These are phyloP conservation scores for Pseudotriccus pelzelni DNA, from an alignment of 2,797 vertebrate species.

Conservation along the genomic window DNA sequence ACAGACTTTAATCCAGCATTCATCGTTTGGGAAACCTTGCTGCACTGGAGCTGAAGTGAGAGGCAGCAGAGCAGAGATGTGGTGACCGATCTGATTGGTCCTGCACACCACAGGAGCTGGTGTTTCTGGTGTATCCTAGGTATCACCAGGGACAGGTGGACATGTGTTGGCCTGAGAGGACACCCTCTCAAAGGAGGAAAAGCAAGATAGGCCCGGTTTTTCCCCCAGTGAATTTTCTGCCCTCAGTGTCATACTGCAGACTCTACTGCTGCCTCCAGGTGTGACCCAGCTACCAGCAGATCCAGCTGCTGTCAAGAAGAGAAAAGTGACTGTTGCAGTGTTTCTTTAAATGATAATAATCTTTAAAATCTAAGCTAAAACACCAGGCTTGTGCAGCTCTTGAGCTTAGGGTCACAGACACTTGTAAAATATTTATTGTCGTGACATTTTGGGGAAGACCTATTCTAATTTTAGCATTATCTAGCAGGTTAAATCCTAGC, in stretches of 20 bases:
- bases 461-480: not conserved
- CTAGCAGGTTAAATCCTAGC: not conserved
- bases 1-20: not conserved
- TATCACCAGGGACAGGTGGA: not conserved
- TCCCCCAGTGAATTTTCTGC: not conserved
- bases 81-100: not conserved
- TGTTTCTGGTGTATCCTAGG: not conserved
- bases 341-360: not conserved
- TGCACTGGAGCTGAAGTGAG: not conserved
- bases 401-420: not conserved
- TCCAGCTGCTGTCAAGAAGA: not conserved
- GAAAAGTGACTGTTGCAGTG: not conserved
- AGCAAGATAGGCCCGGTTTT: not conserved
- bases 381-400: not conserved
- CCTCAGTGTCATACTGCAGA: not conserved
- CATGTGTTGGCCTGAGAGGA: rapidly evolving
- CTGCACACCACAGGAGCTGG: rapidly evolving
- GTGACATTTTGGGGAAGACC: not conserved
- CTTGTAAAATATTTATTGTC: not conserved
- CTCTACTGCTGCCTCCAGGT: not conserved
- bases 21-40: rapidly evolving
- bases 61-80: not conserved
- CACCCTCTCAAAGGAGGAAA: not conserved
- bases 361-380: not conserved
- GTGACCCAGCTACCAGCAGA: not conserved